Conservation (phyloP, 2,888 invertebrate species). For the Brachylomia viminalis region DNA sequence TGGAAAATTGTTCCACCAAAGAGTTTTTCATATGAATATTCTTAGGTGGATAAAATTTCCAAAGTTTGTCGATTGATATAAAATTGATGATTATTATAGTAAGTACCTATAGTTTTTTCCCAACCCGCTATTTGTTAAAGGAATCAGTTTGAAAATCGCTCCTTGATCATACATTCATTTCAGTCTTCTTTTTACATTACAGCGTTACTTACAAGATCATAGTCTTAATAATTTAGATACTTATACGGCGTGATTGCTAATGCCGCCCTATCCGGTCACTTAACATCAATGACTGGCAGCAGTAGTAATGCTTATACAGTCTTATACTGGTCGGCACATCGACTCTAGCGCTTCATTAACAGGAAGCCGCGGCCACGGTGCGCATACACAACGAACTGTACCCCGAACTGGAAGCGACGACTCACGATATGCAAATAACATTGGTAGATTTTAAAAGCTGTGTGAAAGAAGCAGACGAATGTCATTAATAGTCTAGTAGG, state of each 20-base stretch:
- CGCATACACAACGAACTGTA: constrained; percentile 80
- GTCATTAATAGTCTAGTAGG: constrained; percentile 65
- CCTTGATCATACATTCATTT: neutral
- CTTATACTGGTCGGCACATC: constrained; percentile 54
- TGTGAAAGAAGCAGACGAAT: constrained; percentile 62
- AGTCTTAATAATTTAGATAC: constrained; percentile 52
- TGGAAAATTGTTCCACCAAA: too few species aligned
- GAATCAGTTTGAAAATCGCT: neutral
- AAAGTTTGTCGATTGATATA: too few species aligned
- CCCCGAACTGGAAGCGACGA: constrained; percentile 69
- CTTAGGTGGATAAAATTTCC: too few species aligned
- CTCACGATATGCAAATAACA: constrained; percentile 73
- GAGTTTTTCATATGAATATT: too few species aligned
- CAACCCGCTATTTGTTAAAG: neutral
- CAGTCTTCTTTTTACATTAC: neutral
- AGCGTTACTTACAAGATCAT: constrained; percentile 22
- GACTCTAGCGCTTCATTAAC: constrained; percentile 79
- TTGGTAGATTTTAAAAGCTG: constrained; percentile 65
- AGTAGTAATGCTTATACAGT: constrained; percentile 51
- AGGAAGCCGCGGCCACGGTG: constrained; percentile 82
- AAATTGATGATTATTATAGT: too few species aligned
- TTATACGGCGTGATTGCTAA: constrained; percentile 48
- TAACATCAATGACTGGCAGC: constrained; percentile 62
- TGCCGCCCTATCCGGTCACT: constrained; percentile 64
- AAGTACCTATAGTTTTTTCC: too few species aligned